Conservation (phyloP, 92 coral and sea anemone species). For the Pocillopora grandis region DNA sequence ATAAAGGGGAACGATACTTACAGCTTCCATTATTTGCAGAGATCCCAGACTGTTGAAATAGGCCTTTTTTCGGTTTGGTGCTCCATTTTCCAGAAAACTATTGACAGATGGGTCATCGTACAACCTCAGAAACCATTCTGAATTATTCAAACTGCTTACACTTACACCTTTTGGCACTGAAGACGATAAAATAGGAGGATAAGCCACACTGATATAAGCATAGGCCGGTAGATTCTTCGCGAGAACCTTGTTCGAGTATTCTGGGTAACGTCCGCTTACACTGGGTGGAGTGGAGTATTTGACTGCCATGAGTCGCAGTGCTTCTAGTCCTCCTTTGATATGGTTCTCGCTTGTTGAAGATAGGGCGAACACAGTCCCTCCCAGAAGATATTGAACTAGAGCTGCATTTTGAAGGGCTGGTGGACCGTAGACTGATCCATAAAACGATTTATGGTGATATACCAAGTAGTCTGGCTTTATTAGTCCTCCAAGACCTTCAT, state of each 20-base stretch:
- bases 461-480: conserved; percentile 81
- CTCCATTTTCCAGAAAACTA: background rate
- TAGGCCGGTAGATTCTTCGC: conserved; percentile 53
- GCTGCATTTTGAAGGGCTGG: conserved; percentile 65
- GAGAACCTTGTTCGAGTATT: conserved; percentile 31
- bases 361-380: conserved; percentile 54
- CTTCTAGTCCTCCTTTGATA: conserved; percentile 57
- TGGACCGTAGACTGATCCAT: conserved; percentile 59
- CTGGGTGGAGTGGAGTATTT: conserved; percentile 17
- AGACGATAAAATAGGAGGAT: background rate
- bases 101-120: conserved; percentile 9
- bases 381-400: conserved; percentile 58
- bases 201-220: conserved; percentile 48
- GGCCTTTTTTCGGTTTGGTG: background rate
- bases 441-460: conserved; percentile 66
- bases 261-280: conserved; percentile 47
- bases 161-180: background rate
- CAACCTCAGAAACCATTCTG: conserved; percentile 50
- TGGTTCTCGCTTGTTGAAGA: conserved; percentile 31
- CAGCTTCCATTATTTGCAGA: conserved; percentile 7
- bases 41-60: conserved; percentile 24
- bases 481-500: conserved; percentile 72
- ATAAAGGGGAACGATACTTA: background rate
- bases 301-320: conserved; percentile 54
- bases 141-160: background rate